A percentile compares a stretch with the other conserved stretches of the same genome.
These are phyloP conservation scores for Trichechus manatus DNA, from an alignment of 2,113 vertebrate species.

Conservation along the genomic window DNA sequence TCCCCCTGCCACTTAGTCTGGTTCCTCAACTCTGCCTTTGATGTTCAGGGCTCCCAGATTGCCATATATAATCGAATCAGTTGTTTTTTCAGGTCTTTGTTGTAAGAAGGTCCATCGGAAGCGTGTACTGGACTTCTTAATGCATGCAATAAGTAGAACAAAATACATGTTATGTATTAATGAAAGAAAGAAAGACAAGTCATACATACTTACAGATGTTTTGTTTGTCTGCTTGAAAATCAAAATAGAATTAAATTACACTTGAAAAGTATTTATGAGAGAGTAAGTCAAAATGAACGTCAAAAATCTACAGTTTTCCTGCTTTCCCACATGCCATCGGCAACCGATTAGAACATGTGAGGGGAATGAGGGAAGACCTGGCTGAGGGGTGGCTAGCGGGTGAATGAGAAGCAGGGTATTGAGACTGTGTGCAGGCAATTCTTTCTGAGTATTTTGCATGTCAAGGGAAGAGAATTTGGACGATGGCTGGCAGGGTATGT, in stretches of 20 bases:
- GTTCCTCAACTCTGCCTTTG: too few relatives aligned
- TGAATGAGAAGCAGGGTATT: background rate
- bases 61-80: too few relatives aligned
- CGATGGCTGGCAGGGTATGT: background rate
- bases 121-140: background rate
- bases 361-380: background rate
- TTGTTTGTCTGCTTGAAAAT: conserved; percentile 43
- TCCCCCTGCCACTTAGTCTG: too few relatives aligned
- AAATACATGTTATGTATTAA: background rate
- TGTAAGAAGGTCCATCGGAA: too few relatives aligned
- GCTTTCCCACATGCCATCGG: background rate
- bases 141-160: background rate
- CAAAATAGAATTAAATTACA: conserved; percentile 8
- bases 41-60: too few relatives aligned
- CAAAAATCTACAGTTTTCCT: background rate
- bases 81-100: too few relatives aligned
- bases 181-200: conserved; percentile 7
- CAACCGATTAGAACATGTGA: background rate
- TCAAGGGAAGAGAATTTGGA: background rate
- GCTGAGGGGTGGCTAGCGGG: background rate
- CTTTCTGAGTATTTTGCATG: background rate
- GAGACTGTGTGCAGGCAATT: background rate
- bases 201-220: conserved; percentile 4
- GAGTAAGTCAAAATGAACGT: background rate
- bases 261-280: background rate